Evolutionary conservation across 2,797 vertebrate genomes (phyloP).

Genomic region (Notoglanidium macrostoma): DNA sequence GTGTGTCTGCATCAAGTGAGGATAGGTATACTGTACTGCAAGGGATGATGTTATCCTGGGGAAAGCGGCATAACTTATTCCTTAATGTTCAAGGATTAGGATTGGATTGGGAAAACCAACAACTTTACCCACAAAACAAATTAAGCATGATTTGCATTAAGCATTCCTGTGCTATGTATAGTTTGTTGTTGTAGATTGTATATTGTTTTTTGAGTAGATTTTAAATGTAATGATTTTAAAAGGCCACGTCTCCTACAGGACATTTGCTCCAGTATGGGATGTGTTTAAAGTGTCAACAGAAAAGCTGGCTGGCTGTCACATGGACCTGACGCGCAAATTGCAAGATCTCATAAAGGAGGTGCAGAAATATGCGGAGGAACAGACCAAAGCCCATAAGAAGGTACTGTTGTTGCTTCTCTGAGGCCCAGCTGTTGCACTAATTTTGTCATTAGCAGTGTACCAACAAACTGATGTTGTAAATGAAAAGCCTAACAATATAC

Average conservation of each 20-base stretch:
- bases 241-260: constrained; percentile 70
- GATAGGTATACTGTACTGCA: neutral
- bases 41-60: neutral
- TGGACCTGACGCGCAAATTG: constrained; percentile 92
- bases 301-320: constrained; percentile 91
- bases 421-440: neutral
- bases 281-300: constrained; percentile 95
- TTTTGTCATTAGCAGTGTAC: neutral
- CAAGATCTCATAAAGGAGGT: constrained; percentile 97
- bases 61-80: neutral
- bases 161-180: neutral
- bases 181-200: neutral
- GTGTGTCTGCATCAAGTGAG: neutral
- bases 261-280: constrained; percentile 95
- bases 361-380: constrained; percentile 96
- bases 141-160: neutral
- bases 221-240: constrained; percentile 29
- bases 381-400: constrained; percentile 97
- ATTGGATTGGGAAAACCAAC: neutral
- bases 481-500: neutral
- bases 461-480: neutral
- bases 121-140: neutral
- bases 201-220: neutral
- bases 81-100: neutral
- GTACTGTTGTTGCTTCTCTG: constrained; percentile 61